Conservation (phyloP, 2,113 vertebrate genomes). For the Rhodinocichla rosea region DNA sequence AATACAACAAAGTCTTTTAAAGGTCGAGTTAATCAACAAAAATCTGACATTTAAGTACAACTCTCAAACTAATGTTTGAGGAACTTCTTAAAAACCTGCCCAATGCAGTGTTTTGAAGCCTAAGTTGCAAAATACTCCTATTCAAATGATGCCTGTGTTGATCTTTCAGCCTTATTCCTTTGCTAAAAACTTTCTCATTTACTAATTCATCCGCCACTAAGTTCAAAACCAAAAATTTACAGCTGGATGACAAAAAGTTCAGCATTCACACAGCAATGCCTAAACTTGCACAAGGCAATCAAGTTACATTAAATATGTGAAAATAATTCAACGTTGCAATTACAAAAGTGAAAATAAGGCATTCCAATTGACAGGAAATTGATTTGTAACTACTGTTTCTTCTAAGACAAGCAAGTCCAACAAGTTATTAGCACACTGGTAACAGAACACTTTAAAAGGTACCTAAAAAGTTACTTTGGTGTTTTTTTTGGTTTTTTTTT, state of each 20-base stretch:
- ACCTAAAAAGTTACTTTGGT: background rate
- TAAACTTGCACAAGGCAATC: background rate
- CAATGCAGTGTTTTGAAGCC: background rate
- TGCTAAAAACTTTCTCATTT: background rate
- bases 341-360: background rate
- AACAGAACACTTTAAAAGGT: background rate
- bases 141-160: background rate
- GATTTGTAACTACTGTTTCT: background rate
- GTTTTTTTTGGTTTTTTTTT: background rate
- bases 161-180: background rate
- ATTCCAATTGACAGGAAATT: background rate
- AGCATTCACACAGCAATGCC: background rate
- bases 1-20: background rate
- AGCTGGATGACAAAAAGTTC: background rate
- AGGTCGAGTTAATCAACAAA: background rate
- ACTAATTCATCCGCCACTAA: background rate
- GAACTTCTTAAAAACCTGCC: background rate
- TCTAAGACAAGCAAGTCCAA: background rate
- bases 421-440: background rate
- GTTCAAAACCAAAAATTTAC: background rate
- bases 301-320: rapidly evolving
- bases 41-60: background rate
- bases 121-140: background rate
- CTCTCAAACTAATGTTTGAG: background rate
- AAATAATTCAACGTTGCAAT: background rate